phyloP scores from a whole-genome alignment of 2,797 vertebrate species.

The Ispidina picta region DNA sequence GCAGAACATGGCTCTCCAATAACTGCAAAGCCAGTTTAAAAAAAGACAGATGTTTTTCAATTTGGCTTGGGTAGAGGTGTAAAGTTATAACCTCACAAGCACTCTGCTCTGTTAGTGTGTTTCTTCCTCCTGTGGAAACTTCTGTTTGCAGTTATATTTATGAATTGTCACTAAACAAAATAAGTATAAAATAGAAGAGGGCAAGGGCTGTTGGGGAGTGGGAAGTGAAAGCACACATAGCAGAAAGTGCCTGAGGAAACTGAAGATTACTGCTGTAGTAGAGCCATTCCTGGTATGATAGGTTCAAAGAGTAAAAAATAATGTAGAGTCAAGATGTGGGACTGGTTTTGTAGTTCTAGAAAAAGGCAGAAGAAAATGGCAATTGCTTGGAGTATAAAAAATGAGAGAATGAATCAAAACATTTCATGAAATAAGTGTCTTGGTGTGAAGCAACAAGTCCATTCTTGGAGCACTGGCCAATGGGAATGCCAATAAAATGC shows the following conservation, averaged over 20 bases:
- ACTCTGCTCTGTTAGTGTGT: background rate
- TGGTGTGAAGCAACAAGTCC: background rate
- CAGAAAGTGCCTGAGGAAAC: background rate
- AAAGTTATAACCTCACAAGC: background rate
- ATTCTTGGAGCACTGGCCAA: background rate
- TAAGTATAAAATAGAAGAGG: background rate
- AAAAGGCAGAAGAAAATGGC: background rate
- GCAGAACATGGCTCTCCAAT: background rate
- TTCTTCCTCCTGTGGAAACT: background rate
- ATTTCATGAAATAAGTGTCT: background rate
- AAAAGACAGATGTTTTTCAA: background rate
- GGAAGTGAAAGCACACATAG: background rate
- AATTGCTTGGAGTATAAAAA: background rate
- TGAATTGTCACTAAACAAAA: background rate
- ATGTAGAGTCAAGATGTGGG: background rate
- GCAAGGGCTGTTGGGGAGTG: background rate
- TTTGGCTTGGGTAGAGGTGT: background rate
- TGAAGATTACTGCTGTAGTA: background rate
- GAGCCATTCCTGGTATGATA: background rate
- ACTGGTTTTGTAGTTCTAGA: background rate
- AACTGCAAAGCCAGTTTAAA: background rate
- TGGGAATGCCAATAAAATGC: background rate
- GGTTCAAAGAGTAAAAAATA: background rate
- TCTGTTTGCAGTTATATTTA: slow-evolving; percentile 13
- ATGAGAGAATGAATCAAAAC: background rate